These are phyloP conservation scores for Chromis chromis DNA, from an alignment of 2,797 vertebrate species.

Conservation along the genomic window DNA sequence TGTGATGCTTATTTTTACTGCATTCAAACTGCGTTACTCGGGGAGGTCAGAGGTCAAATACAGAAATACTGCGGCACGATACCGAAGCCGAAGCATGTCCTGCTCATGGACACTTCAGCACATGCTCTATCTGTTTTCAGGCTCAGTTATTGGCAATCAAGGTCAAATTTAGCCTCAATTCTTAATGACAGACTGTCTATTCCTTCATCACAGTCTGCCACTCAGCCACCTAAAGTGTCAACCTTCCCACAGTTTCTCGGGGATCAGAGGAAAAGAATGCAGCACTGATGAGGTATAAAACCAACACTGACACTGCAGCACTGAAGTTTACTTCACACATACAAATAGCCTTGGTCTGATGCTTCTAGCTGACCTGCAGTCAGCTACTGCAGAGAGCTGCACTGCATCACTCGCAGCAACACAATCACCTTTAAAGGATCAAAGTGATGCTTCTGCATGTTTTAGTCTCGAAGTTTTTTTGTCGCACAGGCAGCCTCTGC, in stretches of 20 bases:
- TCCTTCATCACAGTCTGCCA: neutral
- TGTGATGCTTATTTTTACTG: constrained; percentile 44
- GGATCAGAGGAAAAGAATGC: neutral
- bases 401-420: constrained; percentile 65
- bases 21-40: constrained; percentile 24
- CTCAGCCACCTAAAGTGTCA: neutral
- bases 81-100: neutral
- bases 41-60: constrained; percentile 37
- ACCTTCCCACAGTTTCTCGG: neutral
- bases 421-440: constrained; percentile 9
- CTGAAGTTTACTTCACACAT: constrained; percentile 30
- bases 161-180: constrained; percentile 5
- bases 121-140: neutral
- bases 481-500: neutral
- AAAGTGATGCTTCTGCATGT: neutral
- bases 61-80: constrained; percentile 4
- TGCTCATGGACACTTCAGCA: neutral
- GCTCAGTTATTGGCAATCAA: constrained; percentile 9
- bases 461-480: too few relatives aligned
- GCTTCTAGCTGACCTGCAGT: constrained; percentile 41
- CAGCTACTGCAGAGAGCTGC: constrained; percentile 65
- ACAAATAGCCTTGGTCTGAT: constrained; percentile 7
- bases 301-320: constrained; percentile 36
- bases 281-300: neutral
- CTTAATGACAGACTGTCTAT: neutral